Base-by-base conservation (phyloP, 2,888 invertebrate genomes). In the Trypoxylon attenuatum region DNA sequence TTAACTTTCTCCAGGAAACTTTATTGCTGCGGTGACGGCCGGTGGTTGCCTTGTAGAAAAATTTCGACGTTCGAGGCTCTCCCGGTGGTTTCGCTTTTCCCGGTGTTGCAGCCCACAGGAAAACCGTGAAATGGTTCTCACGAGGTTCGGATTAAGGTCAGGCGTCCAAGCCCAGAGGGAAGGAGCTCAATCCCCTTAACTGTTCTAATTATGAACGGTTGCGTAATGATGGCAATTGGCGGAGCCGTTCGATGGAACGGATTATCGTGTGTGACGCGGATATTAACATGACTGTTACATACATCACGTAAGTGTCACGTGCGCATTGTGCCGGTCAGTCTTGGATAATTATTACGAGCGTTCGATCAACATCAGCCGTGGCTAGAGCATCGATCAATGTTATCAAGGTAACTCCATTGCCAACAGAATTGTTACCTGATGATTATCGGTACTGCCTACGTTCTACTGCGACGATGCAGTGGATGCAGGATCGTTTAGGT, bases 341-440 rank as follows among this genome's bases (percentile, higher is more conserved):
- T 74, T 69, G 74, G 71, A 73, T 73, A 74, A 74, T 74, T 73
- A 73, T 74, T 74, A 74, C 73, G 65, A 71, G 65, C 71, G 63
- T 56, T 73, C 72, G 69, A 71, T 73, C 73, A 73, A 73, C 73
- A 73, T 70, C 64, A 55, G 68, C 61, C 60, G 49, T 52, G 42
- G 50, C 43, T 25, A 38, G 49, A 55, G 71, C 73, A 74, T 66
- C 74, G 72, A 75, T 75, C 71, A 73, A 62, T 64, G 66, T 58
- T 74, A 73, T 71, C 74, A 66, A 66, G 66, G 62, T 69, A 70
- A 71, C 71, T 67, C 73, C 55, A 72, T 69, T 68, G 74, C 73
- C 64, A 73, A 75, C 73, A 72, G 73, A 65, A 71, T 68, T 53
- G 72, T 75, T 75, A 64, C 71, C 60, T 58, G 63, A 69, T 69